Percentiles rank a stretch among this genome's conserved stretches.
phyloP scores from a whole-genome alignment of 2,888 invertebrate genomes.

The Apamea monoglypha region DNA sequence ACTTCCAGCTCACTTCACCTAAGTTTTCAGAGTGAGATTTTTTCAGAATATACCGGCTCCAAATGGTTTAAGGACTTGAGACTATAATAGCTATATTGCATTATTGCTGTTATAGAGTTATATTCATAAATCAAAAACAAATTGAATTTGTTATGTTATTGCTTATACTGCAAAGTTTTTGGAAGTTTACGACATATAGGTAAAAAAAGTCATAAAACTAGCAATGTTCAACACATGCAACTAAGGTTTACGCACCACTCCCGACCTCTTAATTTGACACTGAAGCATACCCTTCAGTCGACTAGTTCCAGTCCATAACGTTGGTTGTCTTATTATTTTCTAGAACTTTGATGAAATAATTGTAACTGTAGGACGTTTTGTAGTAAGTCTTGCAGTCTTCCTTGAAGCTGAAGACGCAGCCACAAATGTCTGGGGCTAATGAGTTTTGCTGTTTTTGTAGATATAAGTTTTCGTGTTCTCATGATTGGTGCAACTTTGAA shows the following conservation, averaged over 20 bases:
- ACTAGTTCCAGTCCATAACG: slow-evolving; percentile 80
- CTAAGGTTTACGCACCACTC: slow-evolving; percentile 57
- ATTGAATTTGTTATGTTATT: background rate
- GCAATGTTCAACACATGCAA: background rate
- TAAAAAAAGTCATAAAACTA: slow-evolving; percentile 1
- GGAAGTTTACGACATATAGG: background rate
- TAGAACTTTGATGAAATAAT: slow-evolving; percentile 9
- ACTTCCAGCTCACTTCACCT: too few relatives aligned
- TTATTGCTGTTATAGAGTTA: background rate
- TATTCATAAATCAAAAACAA: slow-evolving; percentile 24
- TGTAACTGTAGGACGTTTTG: background rate
- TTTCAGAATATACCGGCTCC: background rate
- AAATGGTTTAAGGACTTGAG: background rate
- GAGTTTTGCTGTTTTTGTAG: background rate
- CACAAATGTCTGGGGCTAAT: slow-evolving; percentile 35
- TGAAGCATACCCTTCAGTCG: slow-evolving; percentile 19
- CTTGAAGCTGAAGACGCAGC: background rate
- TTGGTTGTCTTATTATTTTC: slow-evolving; percentile 62
- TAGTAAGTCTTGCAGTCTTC: background rate
- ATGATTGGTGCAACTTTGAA: background rate
- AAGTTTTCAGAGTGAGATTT: background rate
- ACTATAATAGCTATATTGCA: background rate
- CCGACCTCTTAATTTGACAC: too few relatives aligned
- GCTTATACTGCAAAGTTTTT: background rate
- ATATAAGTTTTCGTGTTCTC: background rate